phyloP scores from a whole-genome alignment of 2,113 vertebrate genomes.

The Serinus canaria region DNA sequence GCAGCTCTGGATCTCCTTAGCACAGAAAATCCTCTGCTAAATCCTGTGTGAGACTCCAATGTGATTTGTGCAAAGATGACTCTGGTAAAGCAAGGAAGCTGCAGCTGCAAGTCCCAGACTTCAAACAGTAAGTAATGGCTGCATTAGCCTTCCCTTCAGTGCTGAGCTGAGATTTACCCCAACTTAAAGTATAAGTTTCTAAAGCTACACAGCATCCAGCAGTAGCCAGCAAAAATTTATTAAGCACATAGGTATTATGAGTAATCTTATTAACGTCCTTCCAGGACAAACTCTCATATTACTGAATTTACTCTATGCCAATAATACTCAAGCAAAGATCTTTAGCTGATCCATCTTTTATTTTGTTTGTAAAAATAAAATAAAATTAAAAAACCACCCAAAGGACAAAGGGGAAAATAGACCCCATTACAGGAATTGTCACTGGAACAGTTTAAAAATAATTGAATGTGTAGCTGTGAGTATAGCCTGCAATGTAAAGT shows the following conservation, averaged over 20 bases:
- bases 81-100: background rate
- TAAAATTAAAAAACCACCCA: background rate
- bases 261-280: constrained; percentile 38
- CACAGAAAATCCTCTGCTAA: background rate
- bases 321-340: constrained; percentile 9
- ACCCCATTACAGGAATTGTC: background rate
- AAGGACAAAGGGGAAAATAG: background rate
- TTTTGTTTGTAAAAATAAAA: background rate
- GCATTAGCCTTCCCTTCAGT: background rate
- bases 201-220: background rate
- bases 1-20: background rate
- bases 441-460: background rate
- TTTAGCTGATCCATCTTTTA: background rate
- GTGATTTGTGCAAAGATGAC: background rate
- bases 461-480: background rate
- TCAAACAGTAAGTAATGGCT: background rate
- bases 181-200: background rate
- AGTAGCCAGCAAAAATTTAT: constrained; percentile 39
- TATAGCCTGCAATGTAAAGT: background rate
- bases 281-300: background rate
- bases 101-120: background rate
- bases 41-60: background rate
- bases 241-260: constrained; percentile 17
- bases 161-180: background rate
- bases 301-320: constrained; percentile 18